A percentile compares a stretch with the other conserved stretches of the same genome.
phyloP scores from a whole-genome alignment of 2,113 vertebrate species.

The Chaenogobius annularis region DNA sequence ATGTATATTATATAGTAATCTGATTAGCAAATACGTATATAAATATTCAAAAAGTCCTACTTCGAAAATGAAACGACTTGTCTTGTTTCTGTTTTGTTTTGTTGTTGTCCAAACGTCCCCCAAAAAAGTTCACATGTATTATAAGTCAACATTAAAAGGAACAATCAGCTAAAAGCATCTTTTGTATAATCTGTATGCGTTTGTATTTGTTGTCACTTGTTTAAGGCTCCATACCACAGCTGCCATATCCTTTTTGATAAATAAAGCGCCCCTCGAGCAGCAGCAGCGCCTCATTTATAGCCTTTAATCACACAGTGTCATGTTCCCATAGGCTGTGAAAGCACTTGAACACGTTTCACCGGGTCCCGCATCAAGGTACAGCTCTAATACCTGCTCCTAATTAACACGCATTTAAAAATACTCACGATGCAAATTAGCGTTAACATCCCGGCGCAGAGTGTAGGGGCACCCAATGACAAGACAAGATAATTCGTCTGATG shows the following conservation, averaged over 20 bases:
- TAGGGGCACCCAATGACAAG: conserved; percentile 53
- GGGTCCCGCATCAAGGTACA: conserved; percentile 59
- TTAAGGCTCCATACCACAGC: background rate
- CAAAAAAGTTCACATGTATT: no score
- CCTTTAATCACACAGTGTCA: conserved; percentile 56
- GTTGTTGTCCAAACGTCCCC: no score
- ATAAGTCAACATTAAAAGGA: background rate
- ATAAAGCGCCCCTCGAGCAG: conserved; percentile 10
- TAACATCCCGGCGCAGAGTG: conserved; percentile 55
- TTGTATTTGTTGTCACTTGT: background rate
- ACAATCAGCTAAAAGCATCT: background rate
- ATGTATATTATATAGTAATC: no score
- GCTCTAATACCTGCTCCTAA: conserved; percentile 67
- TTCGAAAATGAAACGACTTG: no score
- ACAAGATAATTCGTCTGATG: conserved; percentile 75
- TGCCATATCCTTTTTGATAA: conserved; percentile 4
- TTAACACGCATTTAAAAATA: conserved; percentile 77
- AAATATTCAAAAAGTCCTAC: no score
- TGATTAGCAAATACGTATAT: no score
- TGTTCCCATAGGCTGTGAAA: conserved; percentile 36
- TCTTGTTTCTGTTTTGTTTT: no score
- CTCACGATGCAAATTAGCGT: conserved; percentile 76
- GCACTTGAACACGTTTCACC: conserved; percentile 70
- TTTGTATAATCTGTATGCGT: background rate
- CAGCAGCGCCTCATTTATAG: conserved; percentile 11